These are phyloP conservation scores for Bungarus multicinctus DNA, from an alignment of 2,113 vertebrate genomes.

Conservation along the genomic window DNA sequence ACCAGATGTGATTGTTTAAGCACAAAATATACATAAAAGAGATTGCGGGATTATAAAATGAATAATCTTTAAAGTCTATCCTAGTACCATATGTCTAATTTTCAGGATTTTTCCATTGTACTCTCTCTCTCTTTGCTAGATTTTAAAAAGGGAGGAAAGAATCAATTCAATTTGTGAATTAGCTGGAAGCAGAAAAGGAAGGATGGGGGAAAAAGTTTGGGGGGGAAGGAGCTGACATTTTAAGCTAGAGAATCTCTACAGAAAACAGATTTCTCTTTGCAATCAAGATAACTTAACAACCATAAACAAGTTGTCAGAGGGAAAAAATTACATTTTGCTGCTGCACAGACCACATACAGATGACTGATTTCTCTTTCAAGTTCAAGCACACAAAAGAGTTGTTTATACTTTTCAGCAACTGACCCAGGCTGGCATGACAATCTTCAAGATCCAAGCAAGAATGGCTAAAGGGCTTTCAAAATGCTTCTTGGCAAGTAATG, in stretches of 20 bases:
- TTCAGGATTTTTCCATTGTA: conserved; percentile 50
- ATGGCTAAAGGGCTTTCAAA: conserved; percentile 47
- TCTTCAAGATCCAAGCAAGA: conserved; percentile 51
- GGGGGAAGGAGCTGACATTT: conserved; percentile 51
- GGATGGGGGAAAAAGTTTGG: not conserved
- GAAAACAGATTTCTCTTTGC: conserved; percentile 69
- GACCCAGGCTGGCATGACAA: conserved; percentile 52
- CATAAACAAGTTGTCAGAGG: conserved; percentile 69
- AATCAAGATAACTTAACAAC: conserved; percentile 73
- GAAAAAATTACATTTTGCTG: conserved; percentile 72
- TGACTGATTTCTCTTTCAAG: conserved; percentile 72
- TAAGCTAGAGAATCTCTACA: conserved; percentile 51
- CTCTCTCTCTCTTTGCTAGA: not conserved
- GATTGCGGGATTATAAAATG: conserved; percentile 57
- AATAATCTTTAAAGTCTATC: conserved; percentile 56
- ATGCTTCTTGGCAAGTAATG: conserved; percentile 50
- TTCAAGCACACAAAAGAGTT: conserved; percentile 62
- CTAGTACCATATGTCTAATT: conserved; percentile 66
- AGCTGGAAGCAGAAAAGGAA: conserved; percentile 42
- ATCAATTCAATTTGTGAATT: conserved; percentile 66
- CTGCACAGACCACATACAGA: conserved; percentile 67
- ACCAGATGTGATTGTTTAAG: conserved; percentile 56
- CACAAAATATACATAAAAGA: conserved; percentile 57
- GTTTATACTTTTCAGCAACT: conserved; percentile 68
- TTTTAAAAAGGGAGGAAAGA: conserved; percentile 25